phyloP scores from a whole-genome alignment of 2,113 vertebrate genomes.

The Murina feae region DNA sequence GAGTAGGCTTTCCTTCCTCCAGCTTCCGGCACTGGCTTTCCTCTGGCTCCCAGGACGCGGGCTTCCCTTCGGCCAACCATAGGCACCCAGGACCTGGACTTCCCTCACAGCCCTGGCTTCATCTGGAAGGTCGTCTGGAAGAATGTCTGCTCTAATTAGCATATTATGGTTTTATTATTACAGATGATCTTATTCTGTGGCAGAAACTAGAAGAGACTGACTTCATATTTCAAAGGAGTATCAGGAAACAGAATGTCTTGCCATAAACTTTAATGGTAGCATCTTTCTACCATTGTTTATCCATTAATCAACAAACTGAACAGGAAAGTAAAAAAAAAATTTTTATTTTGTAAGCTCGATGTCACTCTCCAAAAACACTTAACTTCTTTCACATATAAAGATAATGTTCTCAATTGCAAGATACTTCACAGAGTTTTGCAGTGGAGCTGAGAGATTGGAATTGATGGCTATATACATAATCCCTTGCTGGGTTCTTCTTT shows the following conservation, averaged over 20 bases:
- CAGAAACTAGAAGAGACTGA: neutral
- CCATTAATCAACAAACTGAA: neutral
- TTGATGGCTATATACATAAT: neutral
- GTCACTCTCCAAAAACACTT: neutral
- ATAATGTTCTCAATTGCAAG: neutral
- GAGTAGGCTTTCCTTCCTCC: too few species aligned
- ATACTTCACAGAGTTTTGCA: neutral
- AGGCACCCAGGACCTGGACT: too few species aligned
- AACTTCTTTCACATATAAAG: constrained; percentile 9
- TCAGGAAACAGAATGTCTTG: neutral
- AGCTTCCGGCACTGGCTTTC: too few species aligned
- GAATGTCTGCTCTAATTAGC: too few species aligned
- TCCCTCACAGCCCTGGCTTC: too few species aligned
- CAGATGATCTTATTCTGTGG: neutral
- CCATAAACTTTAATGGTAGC: neutral
- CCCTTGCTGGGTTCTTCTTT: neutral
- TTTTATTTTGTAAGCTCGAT: neutral
- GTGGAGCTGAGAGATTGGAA: neutral
- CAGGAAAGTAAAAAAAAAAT: neutral
- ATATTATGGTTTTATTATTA: too few species aligned
- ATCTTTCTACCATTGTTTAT: neutral
- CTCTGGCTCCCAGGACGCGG: too few species aligned
- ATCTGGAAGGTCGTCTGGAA: too few species aligned
- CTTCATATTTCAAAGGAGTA: neutral
- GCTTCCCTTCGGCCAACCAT: too few species aligned